Evolutionary conservation across 1,140 invertebrate species (phyloP).

Genomic region (Bombus pyrosoma): DNA sequence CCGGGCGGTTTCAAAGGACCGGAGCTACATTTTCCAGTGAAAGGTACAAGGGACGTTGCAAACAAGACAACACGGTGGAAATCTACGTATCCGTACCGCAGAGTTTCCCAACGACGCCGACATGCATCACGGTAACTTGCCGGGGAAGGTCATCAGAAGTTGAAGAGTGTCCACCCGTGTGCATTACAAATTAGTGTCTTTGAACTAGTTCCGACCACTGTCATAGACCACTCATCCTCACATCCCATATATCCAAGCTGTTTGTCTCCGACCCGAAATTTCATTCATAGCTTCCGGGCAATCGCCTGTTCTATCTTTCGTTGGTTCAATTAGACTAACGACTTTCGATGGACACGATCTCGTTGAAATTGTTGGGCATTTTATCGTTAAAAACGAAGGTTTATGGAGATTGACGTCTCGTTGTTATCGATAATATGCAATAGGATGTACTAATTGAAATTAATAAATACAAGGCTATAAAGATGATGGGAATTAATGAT

Average conservation of each 20-base stretch:
- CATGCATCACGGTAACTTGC: slow-evolving; percentile 28
- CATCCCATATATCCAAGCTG: too few relatives aligned
- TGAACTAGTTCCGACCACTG: neutral
- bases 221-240: neutral
- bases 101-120: slow-evolving; percentile 7
- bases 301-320: neutral
- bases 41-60: slow-evolving; percentile 22
- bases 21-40: slow-evolving; percentile 3
- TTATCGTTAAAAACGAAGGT: too few relatives aligned
- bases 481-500: too few relatives aligned
- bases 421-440: too few relatives aligned
- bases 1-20: slow-evolving; percentile 30
- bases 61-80: slow-evolving; percentile 29
- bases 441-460: too few relatives aligned
- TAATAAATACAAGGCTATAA: too few relatives aligned
- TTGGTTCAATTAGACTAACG: neutral
- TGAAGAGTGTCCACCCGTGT: slow-evolving; percentile 7
- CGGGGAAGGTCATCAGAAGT: slow-evolving; percentile 15
- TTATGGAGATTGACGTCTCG: too few relatives aligned
- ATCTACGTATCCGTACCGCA: slow-evolving; percentile 4
- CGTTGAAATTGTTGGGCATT: too few relatives aligned
- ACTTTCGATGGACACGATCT: neutral
- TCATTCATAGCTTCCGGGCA: neutral
- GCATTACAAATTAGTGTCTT: slow-evolving; percentile 33
- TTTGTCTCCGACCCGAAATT: neutral